Percentiles rank a stretch among this genome's conserved stretches.
Evolutionary conservation across 2,888 invertebrate genomes (phyloP).

Genomic region (Doris montereyensis): DNA sequence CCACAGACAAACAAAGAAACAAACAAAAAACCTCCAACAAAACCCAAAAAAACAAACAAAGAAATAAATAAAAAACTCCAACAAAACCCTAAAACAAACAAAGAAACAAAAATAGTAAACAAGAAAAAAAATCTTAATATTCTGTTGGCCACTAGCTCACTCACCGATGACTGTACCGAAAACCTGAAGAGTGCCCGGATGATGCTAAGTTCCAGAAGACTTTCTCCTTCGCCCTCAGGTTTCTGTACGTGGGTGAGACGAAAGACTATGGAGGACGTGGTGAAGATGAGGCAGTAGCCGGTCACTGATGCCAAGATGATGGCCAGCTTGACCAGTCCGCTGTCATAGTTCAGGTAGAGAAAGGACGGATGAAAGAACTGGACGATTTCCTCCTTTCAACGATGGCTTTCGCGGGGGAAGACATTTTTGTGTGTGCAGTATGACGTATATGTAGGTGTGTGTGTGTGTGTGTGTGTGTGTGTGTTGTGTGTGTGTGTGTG

Average conservation of each 20-base stretch:
- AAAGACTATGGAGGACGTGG: neutral
- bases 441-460: no score
- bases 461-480: no score
- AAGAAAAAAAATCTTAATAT: no score
- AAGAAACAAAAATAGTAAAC: no score
- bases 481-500: no score
- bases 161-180: slow-evolving; percentile 53
- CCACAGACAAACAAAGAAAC: no score
- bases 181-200: slow-evolving; percentile 59
- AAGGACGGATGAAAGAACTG: slow-evolving; percentile 55
- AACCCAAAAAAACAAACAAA: no score
- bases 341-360: slow-evolving; percentile 49
- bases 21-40: no score
- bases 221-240: slow-evolving; percentile 55
- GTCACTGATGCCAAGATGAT: neutral
- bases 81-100: no score
- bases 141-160: no score
- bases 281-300: neutral
- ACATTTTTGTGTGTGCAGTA: neutral
- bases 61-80: no score
- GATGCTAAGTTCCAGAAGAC: slow-evolving; percentile 62
- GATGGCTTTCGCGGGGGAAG: neutral
- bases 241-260: slow-evolving; percentile 41
- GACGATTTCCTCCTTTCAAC: slow-evolving; percentile 45
- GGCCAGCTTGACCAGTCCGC: neutral